phyloP scores from a whole-genome alignment of 2,888 invertebrate species.

The Laspeyria flexula region DNA sequence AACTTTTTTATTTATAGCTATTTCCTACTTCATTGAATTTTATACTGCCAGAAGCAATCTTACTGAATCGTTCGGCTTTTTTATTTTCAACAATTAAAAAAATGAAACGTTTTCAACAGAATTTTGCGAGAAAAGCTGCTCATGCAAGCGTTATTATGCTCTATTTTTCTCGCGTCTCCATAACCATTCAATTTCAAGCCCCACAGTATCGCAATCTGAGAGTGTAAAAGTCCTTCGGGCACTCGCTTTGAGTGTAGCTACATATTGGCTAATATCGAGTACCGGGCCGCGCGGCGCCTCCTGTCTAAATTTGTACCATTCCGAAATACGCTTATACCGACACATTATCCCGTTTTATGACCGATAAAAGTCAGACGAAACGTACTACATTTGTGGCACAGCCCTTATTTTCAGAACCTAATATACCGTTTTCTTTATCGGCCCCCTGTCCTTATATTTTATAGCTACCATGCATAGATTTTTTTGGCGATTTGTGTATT shows the following conservation, averaged over 20 bases:
- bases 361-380: constrained; percentile 83
- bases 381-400: constrained; percentile 80
- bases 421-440: constrained; percentile 79
- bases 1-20: too few relatives aligned
- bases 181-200: not conserved
- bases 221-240: constrained; percentile 48
- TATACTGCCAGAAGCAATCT: too few relatives aligned
- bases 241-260: constrained; percentile 57
- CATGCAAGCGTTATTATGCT: not conserved
- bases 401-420: constrained; percentile 82
- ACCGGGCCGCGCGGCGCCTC: constrained; percentile 65
- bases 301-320: constrained; percentile 83
- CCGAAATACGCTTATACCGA: constrained; percentile 82
- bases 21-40: too few relatives aligned
- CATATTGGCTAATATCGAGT: constrained; percentile 71
- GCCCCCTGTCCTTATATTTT: constrained; percentile 73
- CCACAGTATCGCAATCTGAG: constrained; percentile 27
- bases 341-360: constrained; percentile 85
- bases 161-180: not conserved
- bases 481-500: constrained; percentile 76
- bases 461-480: constrained; percentile 76
- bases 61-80: too few relatives aligned
- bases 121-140: not conserved
- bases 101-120: too few relatives aligned
- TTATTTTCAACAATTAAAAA: too few relatives aligned